Evolutionary conservation across 1,140 invertebrate species (phyloP), one percentile per base, ranked within the genome.

Genomic region (Leptopilina clavipes): DNA sequence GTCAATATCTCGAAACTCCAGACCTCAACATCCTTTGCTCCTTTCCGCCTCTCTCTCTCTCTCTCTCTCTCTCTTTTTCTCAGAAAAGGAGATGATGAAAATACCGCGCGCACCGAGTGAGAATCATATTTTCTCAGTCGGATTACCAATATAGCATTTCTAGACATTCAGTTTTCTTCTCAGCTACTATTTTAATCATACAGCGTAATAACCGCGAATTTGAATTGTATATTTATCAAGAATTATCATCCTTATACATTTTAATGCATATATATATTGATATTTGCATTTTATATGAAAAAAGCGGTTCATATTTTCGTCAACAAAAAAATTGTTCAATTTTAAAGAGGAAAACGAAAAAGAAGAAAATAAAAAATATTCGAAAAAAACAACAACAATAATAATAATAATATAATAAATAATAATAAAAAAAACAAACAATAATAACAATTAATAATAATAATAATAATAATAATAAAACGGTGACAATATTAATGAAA

Each of bases 1-100:
- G 59, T 65, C 59, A 65, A 65, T 65, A 65, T 65, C 59, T 65
- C 59, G 22, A 65, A 65, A 65, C 22, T 65, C 25, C 59, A 65
- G 25, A 65, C 59, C 25, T 65, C 12, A n/a, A 37, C 59, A 65
- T 65, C 12, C 22, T 65, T n/a, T n/a, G n/a, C n/a, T n/a, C n/a
- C 19, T 31, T 31, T 40, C n/a, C 25, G 25, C 22, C 59, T 52
- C 17, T 65, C n/a, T n/a, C n/a, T n/a, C n/a, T n/a, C n/a, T n/a
- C n/a, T n/a, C n/a, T n/a, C n/a, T n/a, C n/a, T n/a, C n/a, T n/a
- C n/a, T n/a, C n/a, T n/a, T n/a, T n/a, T n/a, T 65, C 5, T 65
- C 59, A 31, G 11, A 31, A 65, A 31, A 11, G 19, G 59, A 65
- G 59, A 65, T 65, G 59, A n/a, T n/a, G n/a, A 31, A 40, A 65